These are phyloP conservation scores for Parnassius glacialis DNA, from an alignment of 2,888 invertebrate species.

Conservation along the genomic window DNA sequence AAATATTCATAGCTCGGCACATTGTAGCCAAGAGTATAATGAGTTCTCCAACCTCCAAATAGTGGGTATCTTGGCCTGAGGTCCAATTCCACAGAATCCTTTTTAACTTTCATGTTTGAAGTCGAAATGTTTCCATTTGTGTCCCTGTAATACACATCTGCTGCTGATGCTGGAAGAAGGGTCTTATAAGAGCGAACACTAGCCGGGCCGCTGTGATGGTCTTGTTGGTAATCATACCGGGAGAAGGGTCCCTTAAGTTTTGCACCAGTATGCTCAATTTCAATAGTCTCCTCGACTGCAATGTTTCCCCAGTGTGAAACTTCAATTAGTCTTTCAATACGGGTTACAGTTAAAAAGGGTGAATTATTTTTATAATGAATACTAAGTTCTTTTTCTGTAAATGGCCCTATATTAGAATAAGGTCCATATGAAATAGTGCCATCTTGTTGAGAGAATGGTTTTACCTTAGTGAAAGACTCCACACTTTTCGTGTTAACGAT, in stretches of 20 bases:
- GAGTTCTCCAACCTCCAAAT: constrained; percentile 99
- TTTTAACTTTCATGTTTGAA: constrained; percentile 92
- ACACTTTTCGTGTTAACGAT: constrained; percentile 88
- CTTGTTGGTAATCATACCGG: constrained; percentile 97
- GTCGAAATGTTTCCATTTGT: constrained; percentile 99
- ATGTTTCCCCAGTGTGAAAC: constrained; percentile 99
- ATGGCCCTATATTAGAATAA: constrained; percentile 86
- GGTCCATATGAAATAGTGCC: constrained; percentile 94
- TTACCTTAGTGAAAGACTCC: constrained; percentile 90
- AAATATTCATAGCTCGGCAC: constrained; percentile 98
- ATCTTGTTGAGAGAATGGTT: constrained; percentile 89
- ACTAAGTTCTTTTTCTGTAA: constrained; percentile 83
- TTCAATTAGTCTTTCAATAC: constrained; percentile 93
- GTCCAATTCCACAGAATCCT: constrained; percentile 97
- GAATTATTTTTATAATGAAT: constrained; percentile 98
- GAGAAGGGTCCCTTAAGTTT: constrained; percentile 96
- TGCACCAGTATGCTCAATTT: constrained; percentile 96
- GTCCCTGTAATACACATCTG: constrained; percentile 97
- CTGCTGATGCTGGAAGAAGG: constrained; percentile 91
- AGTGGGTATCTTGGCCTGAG: constrained; percentile 98
- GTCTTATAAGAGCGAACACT: constrained; percentile 96
- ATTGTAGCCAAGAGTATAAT: constrained; percentile 97
- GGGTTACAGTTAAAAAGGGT: constrained; percentile 96
- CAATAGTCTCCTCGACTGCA: constrained; percentile 96
- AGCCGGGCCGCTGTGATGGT: constrained; percentile 91